Conservation (phyloP, 2,888 invertebrate species). For the Xanthorhoe designata region DNA sequence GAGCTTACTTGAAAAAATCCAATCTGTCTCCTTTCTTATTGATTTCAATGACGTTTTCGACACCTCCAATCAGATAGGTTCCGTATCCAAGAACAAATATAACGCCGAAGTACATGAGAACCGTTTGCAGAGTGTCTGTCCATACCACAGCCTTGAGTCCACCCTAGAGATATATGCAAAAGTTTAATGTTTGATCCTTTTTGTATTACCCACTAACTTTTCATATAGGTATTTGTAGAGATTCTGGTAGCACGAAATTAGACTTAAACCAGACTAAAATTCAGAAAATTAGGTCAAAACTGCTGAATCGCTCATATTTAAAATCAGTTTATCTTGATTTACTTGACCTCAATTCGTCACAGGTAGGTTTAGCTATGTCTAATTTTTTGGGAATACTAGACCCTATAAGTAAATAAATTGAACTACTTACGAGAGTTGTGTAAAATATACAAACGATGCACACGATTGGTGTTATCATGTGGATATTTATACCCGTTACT, state of each 20-base stretch:
- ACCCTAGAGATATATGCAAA: constrained; percentile 80
- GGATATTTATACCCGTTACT: constrained; percentile 94
- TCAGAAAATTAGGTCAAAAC: no score
- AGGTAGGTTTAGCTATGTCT: constrained; percentile 49
- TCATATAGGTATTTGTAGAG: no score
- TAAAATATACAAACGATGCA: constrained; percentile 97
- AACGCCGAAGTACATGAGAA: constrained; percentile 90
- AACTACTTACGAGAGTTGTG: constrained; percentile 91
- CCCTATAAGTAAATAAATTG: constrained; percentile 51
- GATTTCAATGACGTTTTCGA: constrained; percentile 86
- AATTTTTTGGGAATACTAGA: constrained; percentile 50
- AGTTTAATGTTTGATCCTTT: background rate
- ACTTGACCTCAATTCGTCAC: constrained; percentile 47
- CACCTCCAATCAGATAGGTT: constrained; percentile 87
- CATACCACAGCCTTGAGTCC: constrained; percentile 92
- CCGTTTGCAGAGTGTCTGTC: constrained; percentile 91
- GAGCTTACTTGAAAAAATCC: constrained; percentile 89
- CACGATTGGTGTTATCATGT: constrained; percentile 91
- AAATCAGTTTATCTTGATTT: constrained; percentile 1
- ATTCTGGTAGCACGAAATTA: no score
- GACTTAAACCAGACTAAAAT: no score
- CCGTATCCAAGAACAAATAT: constrained; percentile 88
- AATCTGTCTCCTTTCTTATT: constrained; percentile 87
- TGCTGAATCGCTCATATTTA: no score
- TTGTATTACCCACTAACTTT: background rate